A percentile compares a stretch with the other conserved stretches of the same genome.
These are phyloP conservation scores for Mythimna albipuncta DNA, from an alignment of 2,888 invertebrate species.

Conservation along the genomic window DNA sequence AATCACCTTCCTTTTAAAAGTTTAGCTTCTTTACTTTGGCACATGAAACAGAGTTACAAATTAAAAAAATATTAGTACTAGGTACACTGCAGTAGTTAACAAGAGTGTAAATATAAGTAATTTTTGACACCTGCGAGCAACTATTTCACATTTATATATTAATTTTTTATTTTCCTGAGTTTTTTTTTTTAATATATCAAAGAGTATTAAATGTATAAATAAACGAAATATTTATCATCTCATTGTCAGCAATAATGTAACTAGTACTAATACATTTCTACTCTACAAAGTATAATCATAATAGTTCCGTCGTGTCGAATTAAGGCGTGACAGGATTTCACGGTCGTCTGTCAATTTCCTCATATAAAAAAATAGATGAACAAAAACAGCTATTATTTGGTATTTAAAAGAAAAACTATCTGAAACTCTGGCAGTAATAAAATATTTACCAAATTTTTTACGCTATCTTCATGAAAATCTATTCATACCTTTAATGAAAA, in stretches of 20 bases:
- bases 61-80: neutral
- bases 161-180: too few relatives aligned
- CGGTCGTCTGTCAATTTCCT: constrained; percentile 12
- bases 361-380: neutral
- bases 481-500: too few relatives aligned
- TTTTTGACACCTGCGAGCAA: neutral
- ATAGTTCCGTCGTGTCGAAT: constrained; percentile 34
- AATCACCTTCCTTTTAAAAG: neutral
- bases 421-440: neutral
- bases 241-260: constrained; percentile 10
- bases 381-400: neutral
- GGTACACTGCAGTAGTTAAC: neutral
- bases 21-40: neutral
- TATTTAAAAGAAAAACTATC: neutral
- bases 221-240: neutral
- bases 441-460: neutral
- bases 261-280: constrained; percentile 2
- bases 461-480: too few relatives aligned
- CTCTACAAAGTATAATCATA: constrained; percentile 21
- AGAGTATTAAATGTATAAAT: too few relatives aligned
- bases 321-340: constrained; percentile 36
- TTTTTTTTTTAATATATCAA: too few relatives aligned
- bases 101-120: neutral
- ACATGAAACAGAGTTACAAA: neutral
- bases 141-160: too few relatives aligned